Base-by-base conservation (phyloP, 92 coral and sea anemone species). In the Montipora capitata region DNA sequence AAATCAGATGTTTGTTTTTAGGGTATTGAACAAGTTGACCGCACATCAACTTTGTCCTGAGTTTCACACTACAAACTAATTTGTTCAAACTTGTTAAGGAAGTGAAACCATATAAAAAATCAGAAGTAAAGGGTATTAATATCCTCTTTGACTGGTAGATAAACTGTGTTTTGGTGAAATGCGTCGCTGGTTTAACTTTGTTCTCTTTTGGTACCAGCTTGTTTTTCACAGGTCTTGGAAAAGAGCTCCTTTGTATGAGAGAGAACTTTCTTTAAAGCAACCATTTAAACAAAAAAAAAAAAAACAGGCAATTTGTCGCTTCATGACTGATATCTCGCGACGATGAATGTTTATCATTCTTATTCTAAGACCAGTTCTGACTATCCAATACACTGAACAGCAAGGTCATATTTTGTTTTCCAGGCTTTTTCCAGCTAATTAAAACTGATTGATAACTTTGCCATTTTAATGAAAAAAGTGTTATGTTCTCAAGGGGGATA, bases 251-350 rank as follows among this genome's bases (percentile, higher is more conserved):
- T 72, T 83, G 79, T 73, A 72, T 62, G 0, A 58, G 3, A 17
- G 18, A 27, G 42, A 5, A 6, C n/a, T 72, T 59, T 20, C 85
- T 68, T 83, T 43, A 72, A 72, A 40, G n/a, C 52, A 52, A 27
- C 62, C 56, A 20, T 52, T 59, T 11, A 81, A 81, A 80, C 85
- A 80, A 69, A 39, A 45, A 69, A 4, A 81, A 51, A n/a, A 16
- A 68, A 27, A 27, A 1, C 35, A 27, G 35, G 35, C 35, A 27
- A 27, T 27, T 27, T 27, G 35, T 27, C 35, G 35, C 35, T 27
- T 27, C 35, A 27, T 27, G 35, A 27, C 35, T 27, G 35, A 27
- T 27, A 27, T 27, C 35, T 27, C 35, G 35, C 35, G 35, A 27
- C 35, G 35, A 27, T 27, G 35, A 27, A 27, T 27, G 35, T 27